Percentiles rank a stretch among this genome's conserved stretches.
phyloP scores from a whole-genome alignment of 1,140 invertebrate species.

The Belonocnema kinseyi region DNA sequence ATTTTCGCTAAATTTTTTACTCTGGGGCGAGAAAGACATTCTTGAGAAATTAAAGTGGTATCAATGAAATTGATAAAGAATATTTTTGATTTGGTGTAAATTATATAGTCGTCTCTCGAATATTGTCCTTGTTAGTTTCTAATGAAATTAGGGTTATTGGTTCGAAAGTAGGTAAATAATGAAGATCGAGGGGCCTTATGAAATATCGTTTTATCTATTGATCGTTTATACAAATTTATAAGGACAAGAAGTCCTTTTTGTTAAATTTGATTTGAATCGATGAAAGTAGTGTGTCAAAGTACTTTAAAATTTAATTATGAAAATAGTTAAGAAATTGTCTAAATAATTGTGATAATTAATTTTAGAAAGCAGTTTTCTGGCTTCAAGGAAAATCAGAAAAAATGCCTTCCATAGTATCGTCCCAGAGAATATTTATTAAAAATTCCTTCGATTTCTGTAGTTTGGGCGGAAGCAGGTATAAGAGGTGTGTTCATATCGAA shows the following conservation, averaged over 20 bases:
- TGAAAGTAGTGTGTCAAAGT: neutral
- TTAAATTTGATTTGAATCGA: too few species aligned
- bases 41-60: constrained; percentile 9
- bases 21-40: constrained; percentile 1
- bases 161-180: neutral
- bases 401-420: constrained; percentile 6
- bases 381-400: constrained; percentile 5
- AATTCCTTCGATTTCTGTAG: neutral
- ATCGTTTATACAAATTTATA: neutral
- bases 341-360: neutral
- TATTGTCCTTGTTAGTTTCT: constrained; percentile 19
- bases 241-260: neutral
- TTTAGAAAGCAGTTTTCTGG: neutral
- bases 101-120: neutral
- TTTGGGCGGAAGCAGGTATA: too few species aligned
- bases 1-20: constrained; percentile 2
- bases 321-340: constrained; percentile 36
- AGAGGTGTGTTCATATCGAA: neutral
- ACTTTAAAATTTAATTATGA: constrained; percentile 27
- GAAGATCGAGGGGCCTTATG: neutral
- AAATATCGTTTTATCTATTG: neutral
- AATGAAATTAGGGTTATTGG: neutral
- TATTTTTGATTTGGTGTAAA: too few species aligned
- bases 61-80: constrained; percentile 20
- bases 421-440: constrained; percentile 1